These are phyloP conservation scores for Butorides virescens DNA, from an alignment of 2,113 vertebrate species.

Conservation along the genomic window DNA sequence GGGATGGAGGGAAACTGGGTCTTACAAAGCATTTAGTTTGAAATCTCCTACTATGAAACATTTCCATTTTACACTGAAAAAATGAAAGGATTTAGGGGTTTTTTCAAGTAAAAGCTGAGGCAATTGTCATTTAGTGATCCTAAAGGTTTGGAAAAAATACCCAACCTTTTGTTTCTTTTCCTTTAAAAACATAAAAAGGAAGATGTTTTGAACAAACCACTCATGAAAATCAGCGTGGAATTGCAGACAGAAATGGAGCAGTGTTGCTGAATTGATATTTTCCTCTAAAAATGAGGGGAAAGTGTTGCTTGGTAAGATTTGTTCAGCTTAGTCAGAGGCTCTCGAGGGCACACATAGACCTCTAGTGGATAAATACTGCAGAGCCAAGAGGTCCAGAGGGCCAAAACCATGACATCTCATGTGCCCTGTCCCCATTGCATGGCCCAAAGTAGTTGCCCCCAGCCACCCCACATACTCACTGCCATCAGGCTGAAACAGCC, in stretches of 20 bases:
- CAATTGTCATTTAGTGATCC: not conserved
- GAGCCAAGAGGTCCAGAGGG: not conserved
- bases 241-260: not conserved
- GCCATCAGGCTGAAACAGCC: not conserved
- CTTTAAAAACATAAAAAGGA: not conserved
- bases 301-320: not conserved
- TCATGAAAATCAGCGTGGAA: not conserved
- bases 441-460: accelerated
- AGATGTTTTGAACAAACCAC: not conserved
- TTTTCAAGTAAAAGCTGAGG: not conserved
- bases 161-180: not conserved
- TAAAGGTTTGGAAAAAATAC: not conserved
- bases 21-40: not conserved
- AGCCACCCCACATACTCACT: not conserved
- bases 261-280: not conserved
- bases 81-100: accelerated
- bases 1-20: not conserved
- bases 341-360: not conserved
- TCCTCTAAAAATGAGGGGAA: not conserved
- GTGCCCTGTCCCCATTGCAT: accelerated
- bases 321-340: not conserved
- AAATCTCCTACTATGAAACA: not conserved
- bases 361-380: not conserved
- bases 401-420: accelerated
- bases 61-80: not conserved